phyloP scores from a whole-genome alignment of 1,140 invertebrate species.

The Brachionus calyciflorus region DNA sequence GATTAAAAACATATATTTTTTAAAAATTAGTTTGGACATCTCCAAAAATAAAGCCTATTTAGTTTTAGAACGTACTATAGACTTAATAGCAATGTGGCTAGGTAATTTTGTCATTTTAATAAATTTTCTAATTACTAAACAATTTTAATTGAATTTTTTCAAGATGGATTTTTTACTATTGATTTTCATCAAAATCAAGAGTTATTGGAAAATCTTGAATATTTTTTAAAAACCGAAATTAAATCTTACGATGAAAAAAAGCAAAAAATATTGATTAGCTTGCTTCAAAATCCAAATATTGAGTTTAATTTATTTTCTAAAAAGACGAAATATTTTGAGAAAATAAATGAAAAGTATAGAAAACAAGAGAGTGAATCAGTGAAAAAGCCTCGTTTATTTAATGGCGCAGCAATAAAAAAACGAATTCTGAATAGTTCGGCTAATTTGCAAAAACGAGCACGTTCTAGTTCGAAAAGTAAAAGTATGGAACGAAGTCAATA shows the following conservation, averaged over 20 bases:
- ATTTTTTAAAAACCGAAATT: constrained; percentile 16
- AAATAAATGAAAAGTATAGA: constrained; percentile 2
- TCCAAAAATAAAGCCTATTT: background rate
- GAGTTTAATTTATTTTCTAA: constrained; percentile 41
- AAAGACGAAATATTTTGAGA: constrained; percentile 21
- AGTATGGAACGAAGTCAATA: constrained; percentile 1
- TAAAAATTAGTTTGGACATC: background rate
- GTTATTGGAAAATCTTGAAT: background rate
- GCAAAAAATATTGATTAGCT: background rate
- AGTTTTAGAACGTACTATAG: background rate
- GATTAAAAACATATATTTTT: background rate
- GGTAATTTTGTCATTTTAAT: background rate
- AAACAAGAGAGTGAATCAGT: constrained; percentile 20
- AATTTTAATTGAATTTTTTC: background rate
- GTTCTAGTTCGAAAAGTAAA: constrained; percentile 31
- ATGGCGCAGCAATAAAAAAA: constrained; percentile 3
- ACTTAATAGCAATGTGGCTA: constrained; percentile 28
- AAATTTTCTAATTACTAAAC: background rate
- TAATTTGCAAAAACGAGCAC: background rate
- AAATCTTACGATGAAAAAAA: background rate
- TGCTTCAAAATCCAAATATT: constrained; percentile 27
- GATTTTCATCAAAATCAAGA: constrained; percentile 40
- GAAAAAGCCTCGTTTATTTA: background rate
- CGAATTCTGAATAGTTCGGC: constrained; percentile 14
- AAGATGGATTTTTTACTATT: constrained; percentile 28